Evolutionary conservation across 2,113 vertebrate genomes (phyloP), one percentile per base, ranked within the genome.

Genomic region (Hemichromis elongatus): DNA sequence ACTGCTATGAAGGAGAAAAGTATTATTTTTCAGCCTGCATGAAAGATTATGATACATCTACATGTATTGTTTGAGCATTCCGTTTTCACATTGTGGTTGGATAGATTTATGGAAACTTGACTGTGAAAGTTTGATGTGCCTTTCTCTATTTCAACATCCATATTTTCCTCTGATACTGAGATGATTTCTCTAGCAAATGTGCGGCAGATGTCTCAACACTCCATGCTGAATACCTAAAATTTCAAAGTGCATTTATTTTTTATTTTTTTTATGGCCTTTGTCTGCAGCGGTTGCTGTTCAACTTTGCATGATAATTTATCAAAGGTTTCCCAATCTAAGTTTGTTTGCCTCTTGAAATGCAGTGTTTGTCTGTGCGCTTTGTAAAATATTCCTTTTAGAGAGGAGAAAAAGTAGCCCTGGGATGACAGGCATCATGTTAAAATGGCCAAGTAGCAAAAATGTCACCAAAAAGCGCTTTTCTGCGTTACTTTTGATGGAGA

Each of bases 401-500:
- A 82, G 87, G 10, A 91, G 84, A 85, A 61, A 75, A 86, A 92
- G 86, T 77, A 91, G 90, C 88, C 88, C 78, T 70, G 10, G 53
- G 89, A 93, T 90, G 93, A 94, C 91, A 94, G 89, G 87, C 91
- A 87, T 93, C 83, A 75, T 90, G 91, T 93, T 91, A 89, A 93
- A 93, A 94, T 88, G 94, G 87, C 93, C 92, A 89, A 95, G 87
- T 88, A 94, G 92, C 91, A 93, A 90, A 93, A 89, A 90, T 92
- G 91, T 95, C 93, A 91, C 92, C 87, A 89, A 89, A 89, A 92
- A 93, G 89, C 83, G 54, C 82, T 90, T 90, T 91, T 93, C 85
- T 89, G 88, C 93, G 81, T 85, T 90, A 92, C 90, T 88, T 94
- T 92, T 93, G 88, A 94, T 88, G 90, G 89, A 93, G 83, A 90